Base-by-base conservation (phyloP, 53 echinoderm and acorn worm genomes). In the Hippasteria phrygiana region DNA sequence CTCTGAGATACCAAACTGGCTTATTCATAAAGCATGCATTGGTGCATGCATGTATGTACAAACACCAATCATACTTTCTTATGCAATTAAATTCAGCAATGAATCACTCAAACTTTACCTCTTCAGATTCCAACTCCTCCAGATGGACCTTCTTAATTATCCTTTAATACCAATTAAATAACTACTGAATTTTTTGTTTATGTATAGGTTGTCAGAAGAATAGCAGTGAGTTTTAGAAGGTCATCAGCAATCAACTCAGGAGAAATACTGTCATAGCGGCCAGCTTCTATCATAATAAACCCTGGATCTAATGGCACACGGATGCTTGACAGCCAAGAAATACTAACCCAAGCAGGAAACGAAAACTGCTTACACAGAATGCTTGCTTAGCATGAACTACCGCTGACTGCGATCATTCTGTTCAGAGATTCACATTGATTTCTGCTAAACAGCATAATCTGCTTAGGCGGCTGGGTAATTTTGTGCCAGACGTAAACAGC, bases 401-500 rank as follows among this genome's bases (percentile, higher is more conserved):
- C 12, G 29, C 82, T 43, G 40, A 16, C 18, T 12, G 64, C 65
- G 26, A 29, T 47, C 14, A 10, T 50, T 12, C 8, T 6, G 1
- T 28, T 1, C 50, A 12, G n/a, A 33, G 51, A 8, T 24, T 32
- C 1, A 82, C 14, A 27, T 29, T 36, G 24, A 47, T 66, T 31
- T 82, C 5, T 24, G 82, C 82, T 82, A 16, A 45, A 46, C 45
- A 27, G 16, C 10, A 31, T 17, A 64, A 16, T 64, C 46, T 38
- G 28, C 80, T 80, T 9, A 62, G n/a, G 59, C 80, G 27, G 38
- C 42, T 65, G 31, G 53, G 10, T 28, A 27, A 24, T 65, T 65
- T 40, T 35, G 5, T 1, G 31, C 46, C 82, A 82, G 64, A 64
- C 62, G 18, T 55, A 78, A 55, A 78, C 82, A 82, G 82, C 24